A percentile compares a stretch with the other conserved stretches of the same genome.
These are phyloP conservation scores for Lamprologus lemairii DNA, from an alignment of 2,113 vertebrate species.

Conservation along the genomic window DNA sequence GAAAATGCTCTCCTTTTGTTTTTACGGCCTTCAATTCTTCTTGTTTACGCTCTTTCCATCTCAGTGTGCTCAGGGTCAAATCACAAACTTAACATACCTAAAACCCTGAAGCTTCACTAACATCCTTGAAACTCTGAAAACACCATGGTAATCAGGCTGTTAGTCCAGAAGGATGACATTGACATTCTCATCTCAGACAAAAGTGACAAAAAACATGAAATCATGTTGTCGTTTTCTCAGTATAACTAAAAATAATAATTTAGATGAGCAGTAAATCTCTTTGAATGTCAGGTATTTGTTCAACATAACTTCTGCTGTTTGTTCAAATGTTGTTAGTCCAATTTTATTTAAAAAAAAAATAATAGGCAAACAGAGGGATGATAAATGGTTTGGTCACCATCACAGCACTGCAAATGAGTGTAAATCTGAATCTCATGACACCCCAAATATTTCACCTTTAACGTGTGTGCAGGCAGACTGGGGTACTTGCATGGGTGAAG, in stretches of 20 bases:
- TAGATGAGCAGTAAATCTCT: not conserved
- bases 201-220: not conserved
- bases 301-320: not conserved
- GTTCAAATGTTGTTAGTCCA: not conserved
- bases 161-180: not conserved
- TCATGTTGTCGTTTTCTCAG: rapidly evolving
- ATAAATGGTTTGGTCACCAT: not conserved
- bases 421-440: not conserved
- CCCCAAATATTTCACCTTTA: not conserved
- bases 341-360: not conserved
- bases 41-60: not conserved
- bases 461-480: not conserved
- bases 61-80: not conserved
- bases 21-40: not conserved
- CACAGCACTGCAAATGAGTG: not conserved
- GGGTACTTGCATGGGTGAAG: not conserved
- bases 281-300: not conserved
- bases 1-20: not conserved
- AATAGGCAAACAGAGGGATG: not conserved
- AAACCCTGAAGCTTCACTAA: not conserved
- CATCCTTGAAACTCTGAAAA: not conserved
- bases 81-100: not conserved
- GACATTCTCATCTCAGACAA: not conserved
- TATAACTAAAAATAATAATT: not conserved
- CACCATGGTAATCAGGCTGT: not conserved